Percentiles rank a stretch among this genome's conserved stretches.
phyloP scores from a whole-genome alignment of 2,888 invertebrate genomes.

The Epirrita christyi region DNA sequence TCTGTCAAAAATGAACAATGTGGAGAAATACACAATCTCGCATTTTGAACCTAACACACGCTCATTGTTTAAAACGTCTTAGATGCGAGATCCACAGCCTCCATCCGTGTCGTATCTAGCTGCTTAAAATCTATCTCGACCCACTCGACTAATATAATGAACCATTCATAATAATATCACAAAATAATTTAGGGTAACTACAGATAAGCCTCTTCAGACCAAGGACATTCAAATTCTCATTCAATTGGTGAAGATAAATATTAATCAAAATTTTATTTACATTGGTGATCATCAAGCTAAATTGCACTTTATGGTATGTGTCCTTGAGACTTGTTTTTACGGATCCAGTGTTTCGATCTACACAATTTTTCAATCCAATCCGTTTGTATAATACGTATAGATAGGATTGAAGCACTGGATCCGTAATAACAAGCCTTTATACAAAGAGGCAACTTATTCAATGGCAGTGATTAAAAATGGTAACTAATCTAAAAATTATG shows the following conservation, averaged over 20 bases:
- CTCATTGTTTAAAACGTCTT: too few relatives aligned
- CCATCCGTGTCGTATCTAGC: too few relatives aligned
- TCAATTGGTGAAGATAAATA: conserved; percentile 13
- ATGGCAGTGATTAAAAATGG: conserved; percentile 71
- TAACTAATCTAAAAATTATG: conserved; percentile 49
- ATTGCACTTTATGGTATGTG: conserved; percentile 18
- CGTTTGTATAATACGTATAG: too few relatives aligned
- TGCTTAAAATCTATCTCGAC: conserved; percentile 8
- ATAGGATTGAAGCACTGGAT: too few relatives aligned
- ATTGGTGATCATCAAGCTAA: conserved; percentile 17
- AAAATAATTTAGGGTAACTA: conserved; percentile 82
- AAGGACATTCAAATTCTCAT: conserved; percentile 12
- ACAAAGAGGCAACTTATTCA: conserved; percentile 77
- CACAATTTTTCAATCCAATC: too few relatives aligned
- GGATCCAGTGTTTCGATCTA: too few relatives aligned
- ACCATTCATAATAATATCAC: conserved; percentile 75
- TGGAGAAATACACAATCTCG: too few relatives aligned
- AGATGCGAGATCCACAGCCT: too few relatives aligned
- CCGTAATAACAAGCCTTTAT: conserved; percentile 18
- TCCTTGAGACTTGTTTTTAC: background rate
- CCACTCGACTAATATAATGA: conserved; percentile 8
- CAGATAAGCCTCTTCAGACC: conserved; percentile 62
- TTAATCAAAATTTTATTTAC: conserved; percentile 19
- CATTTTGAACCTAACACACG: too few relatives aligned
- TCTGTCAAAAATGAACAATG: too few relatives aligned